Evolutionary conservation across 2,797 vertebrate species (phyloP).

Genomic region (Coilia nasus): DNA sequence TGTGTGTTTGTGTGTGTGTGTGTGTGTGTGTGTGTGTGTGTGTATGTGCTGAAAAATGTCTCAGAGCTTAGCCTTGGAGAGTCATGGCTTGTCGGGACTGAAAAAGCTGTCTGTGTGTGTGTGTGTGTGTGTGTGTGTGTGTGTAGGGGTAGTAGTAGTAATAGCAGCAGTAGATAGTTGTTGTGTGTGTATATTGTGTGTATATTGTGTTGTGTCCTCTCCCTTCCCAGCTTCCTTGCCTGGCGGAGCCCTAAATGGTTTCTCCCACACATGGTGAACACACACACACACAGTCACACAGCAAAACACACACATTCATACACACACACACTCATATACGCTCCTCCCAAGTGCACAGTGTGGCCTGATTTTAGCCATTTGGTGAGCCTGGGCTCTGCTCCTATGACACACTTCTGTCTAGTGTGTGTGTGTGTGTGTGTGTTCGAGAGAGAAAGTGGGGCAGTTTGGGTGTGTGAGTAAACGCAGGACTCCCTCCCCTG

Average conservation of each 20-base stretch:
- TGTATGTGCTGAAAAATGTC: no score
- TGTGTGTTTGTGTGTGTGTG: no score
- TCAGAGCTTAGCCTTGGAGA: neutral
- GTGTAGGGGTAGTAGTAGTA: neutral
- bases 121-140: neutral
- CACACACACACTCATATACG: neutral
- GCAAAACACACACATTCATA: neutral
- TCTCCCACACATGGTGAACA: neutral
- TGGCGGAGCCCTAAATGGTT: neutral
- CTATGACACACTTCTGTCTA: constrained; percentile 65
- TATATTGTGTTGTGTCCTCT: neutral
- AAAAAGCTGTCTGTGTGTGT: neutral
- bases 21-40: no score
- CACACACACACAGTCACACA: neutral
- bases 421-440: constrained; percentile 37
- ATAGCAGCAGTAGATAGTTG: no score
- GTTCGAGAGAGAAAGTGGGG: constrained; percentile 52
- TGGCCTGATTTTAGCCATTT: constrained; percentile 45
- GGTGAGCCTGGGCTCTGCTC: constrained; percentile 25
- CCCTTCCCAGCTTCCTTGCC: neutral
- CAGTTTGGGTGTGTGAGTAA: constrained; percentile 53
- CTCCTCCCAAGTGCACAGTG: constrained; percentile 37
- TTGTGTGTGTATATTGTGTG: no score
- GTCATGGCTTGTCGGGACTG: neutral
- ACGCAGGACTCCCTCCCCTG: constrained; percentile 30